Conservation (phyloP, 2,888 invertebrate genomes). For the Chymomyza procnemis region DNA sequence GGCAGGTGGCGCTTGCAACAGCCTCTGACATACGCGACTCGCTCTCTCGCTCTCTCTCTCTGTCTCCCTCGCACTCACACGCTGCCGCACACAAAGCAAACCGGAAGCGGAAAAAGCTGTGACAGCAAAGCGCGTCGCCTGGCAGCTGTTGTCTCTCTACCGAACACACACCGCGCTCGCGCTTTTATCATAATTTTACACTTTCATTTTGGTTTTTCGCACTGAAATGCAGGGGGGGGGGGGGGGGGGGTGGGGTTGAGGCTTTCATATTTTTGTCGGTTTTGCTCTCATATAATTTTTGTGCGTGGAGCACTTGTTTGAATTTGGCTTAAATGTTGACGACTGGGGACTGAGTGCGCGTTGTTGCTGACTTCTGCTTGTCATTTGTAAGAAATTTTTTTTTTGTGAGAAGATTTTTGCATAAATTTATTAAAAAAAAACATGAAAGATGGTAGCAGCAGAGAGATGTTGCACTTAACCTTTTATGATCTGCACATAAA, state of each 20-base stretch:
- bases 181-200: no score
- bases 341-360: no score
- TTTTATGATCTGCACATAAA: no score
- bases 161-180: neutral
- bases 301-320: neutral
- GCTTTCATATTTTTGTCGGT: neutral
- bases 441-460: no score
- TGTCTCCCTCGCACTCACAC: no score
- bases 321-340: no score
- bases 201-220: neutral
- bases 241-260: no score
- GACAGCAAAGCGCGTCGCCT: slow-evolving; percentile 21
- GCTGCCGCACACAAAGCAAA: slow-evolving; percentile 6
- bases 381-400: neutral
- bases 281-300: neutral
- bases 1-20: slow-evolving; percentile 30
- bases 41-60: no score
- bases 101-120: slow-evolving; percentile 33
- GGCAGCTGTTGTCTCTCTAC: neutral
- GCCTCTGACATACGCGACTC: neutral
- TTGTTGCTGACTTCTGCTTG: neutral
- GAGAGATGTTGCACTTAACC: no score
- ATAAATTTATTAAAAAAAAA: neutral
- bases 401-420: neutral
- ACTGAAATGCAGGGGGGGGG: neutral